Conservation (phyloP, 2,113 vertebrate species). For the Lepisosteus oculatus region DNA sequence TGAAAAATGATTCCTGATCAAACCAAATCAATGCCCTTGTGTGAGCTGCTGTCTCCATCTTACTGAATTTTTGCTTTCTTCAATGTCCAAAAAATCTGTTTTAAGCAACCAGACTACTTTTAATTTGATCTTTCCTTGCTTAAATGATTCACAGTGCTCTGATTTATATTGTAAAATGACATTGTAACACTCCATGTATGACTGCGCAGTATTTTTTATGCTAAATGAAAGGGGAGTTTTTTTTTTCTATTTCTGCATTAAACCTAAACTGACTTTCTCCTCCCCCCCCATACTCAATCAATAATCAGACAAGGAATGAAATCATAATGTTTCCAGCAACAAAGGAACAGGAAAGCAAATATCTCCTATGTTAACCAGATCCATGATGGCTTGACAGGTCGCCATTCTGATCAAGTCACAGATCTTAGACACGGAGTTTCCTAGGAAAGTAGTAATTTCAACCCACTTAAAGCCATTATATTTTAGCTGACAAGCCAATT, state of each 20-base stretch:
- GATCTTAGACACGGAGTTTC: slow-evolving; percentile 12
- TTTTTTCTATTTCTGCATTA: slow-evolving; percentile 16
- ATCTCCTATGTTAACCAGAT: neutral
- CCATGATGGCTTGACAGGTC: slow-evolving; percentile 15
- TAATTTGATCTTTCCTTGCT: neutral
- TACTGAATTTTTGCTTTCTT: too few species aligned
- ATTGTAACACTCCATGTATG: slow-evolving; percentile 18
- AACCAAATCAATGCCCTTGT: too few species aligned
- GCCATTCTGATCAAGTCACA: slow-evolving; percentile 13
- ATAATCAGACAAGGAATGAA: slow-evolving; percentile 12
- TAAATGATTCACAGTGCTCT: slow-evolving; percentile 2
- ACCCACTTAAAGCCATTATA: slow-evolving; percentile 23
- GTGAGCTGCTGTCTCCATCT: too few species aligned
- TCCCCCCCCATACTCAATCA: slow-evolving; percentile 11
- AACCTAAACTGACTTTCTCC: slow-evolving; percentile 19
- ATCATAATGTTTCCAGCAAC: slow-evolving; percentile 16
- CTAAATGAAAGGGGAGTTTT: slow-evolving; percentile 21
- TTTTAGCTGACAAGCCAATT: slow-evolving; percentile 22
- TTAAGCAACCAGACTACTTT: neutral
- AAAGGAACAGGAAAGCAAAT: slow-evolving; percentile 10
- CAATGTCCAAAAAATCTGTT: neutral
- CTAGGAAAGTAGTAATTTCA: slow-evolving; percentile 16
- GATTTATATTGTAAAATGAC: slow-evolving; percentile 21
- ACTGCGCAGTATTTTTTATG: slow-evolving; percentile 1
- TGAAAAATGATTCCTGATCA: too few species aligned